These are phyloP conservation scores for Pterostichus niger DNA, from an alignment of 2,888 invertebrate species.

Conservation along the genomic window DNA sequence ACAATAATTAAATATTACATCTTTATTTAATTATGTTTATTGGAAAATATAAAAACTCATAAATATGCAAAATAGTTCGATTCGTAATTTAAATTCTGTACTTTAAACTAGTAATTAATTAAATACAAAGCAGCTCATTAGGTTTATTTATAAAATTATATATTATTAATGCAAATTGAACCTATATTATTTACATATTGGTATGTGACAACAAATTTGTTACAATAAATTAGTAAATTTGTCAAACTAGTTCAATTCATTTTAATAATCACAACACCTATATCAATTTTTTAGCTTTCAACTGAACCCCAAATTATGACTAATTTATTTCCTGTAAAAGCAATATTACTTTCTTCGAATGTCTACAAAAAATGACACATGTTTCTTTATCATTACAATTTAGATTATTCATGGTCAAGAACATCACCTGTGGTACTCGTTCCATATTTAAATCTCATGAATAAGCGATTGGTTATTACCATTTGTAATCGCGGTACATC, in stretches of 20 bases:
- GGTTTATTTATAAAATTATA: background rate
- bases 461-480: conserved; percentile 26
- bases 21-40: no score
- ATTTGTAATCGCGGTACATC: conserved; percentile 13
- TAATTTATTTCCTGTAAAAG: conserved; percentile 23
- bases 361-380: conserved; percentile 12
- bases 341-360: conserved; percentile 15
- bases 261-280: no score
- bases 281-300: background rate
- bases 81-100: no score
- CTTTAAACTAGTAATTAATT: no score
- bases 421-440: conserved; percentile 23
- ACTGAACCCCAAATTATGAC: conserved; percentile 4
- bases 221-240: no score
- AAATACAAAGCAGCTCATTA: no score
- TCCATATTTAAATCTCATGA: conserved; percentile 26
- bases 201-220: no score
- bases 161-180: conserved; percentile 1
- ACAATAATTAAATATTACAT: no score
- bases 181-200: background rate
- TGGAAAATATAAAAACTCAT: no score
- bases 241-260: no score
- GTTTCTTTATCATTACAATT: conserved; percentile 26
- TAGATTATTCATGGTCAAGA: conserved; percentile 26
- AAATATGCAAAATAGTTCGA: no score